Conservation (phyloP, 1,140 invertebrate species). For the Drosophila subobscura region DNA sequence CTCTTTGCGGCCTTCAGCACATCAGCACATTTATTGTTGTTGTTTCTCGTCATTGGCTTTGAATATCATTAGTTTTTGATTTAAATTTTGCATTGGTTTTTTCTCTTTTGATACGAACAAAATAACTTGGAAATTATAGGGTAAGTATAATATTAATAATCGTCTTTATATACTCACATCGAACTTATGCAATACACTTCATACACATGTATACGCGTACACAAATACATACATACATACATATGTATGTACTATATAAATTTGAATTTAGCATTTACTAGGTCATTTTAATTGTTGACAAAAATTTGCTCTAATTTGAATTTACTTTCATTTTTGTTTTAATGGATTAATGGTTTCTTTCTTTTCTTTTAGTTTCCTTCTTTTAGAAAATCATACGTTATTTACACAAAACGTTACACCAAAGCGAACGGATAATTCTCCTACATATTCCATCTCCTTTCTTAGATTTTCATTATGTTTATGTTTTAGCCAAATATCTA, state of each 20-base stretch:
- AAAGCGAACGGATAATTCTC: slow-evolving; percentile 59
- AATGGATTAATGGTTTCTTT: slow-evolving; percentile 8
- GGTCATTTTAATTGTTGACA: slow-evolving; percentile 61
- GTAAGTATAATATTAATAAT: slow-evolving; percentile 64
- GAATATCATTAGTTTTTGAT: slow-evolving; percentile 27
- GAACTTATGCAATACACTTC: slow-evolving; percentile 62
- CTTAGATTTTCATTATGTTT: slow-evolving; percentile 4
- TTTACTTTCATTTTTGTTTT: slow-evolving; percentile 47
- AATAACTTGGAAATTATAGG: slow-evolving; percentile 60
- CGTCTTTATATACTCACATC: slow-evolving; percentile 54
- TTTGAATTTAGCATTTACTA: slow-evolving; percentile 80
- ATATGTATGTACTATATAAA: slow-evolving; percentile 64
- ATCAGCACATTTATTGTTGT: slow-evolving; percentile 49
- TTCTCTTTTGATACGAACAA: slow-evolving; percentile 42
- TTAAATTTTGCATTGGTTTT: not conserved
- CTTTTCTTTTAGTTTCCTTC: slow-evolving; percentile 23
- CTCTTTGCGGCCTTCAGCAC: slow-evolving; percentile 42
- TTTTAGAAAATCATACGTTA: slow-evolving; percentile 66
- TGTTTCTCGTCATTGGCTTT: slow-evolving; percentile 54
- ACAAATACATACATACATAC: slow-evolving; percentile 61
- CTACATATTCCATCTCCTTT: slow-evolving; percentile 37
- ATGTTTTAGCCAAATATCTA: slow-evolving; percentile 28
- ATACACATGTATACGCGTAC: slow-evolving; percentile 53
- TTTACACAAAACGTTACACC: slow-evolving; percentile 65
- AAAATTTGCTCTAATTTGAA: slow-evolving; percentile 78